Evolutionary conservation across 2,888 invertebrate species (phyloP).

Genomic region (Parascotia fuliginaria): DNA sequence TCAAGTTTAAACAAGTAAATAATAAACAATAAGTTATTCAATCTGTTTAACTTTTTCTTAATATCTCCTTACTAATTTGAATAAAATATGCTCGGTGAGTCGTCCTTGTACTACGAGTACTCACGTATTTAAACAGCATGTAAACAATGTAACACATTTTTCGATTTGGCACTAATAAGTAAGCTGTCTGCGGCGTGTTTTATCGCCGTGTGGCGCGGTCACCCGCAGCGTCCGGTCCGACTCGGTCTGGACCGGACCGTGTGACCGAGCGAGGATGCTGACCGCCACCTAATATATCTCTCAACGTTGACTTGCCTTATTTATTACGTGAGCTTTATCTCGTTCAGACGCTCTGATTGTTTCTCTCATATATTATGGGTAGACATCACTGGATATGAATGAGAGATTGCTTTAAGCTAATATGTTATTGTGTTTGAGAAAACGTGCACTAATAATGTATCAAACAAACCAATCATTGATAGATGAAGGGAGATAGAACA

Average conservation of each 20-base stretch:
- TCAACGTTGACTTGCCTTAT: conserved; percentile 22
- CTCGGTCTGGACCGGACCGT: background rate
- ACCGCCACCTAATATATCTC: conserved; percentile 21
- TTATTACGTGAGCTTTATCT: conserved; percentile 40
- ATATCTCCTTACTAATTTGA: no score
- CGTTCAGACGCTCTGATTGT: conserved; percentile 21
- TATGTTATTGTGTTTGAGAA: background rate
- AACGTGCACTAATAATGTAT: no score
- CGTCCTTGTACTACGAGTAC: no score
- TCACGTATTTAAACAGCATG: no score
- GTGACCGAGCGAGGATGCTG: conserved; percentile 5
- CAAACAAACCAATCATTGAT: no score
- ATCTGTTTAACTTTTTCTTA: no score
- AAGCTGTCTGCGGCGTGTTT: background rate
- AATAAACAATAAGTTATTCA: no score
- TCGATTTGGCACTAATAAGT: background rate
- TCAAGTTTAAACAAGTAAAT: no score
- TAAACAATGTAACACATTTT: no score
- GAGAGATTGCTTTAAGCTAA: background rate
- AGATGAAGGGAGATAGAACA: no score
- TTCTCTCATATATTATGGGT: conserved; percentile 7
- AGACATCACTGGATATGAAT: background rate
- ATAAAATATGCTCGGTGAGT: no score
- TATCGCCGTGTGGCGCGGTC: background rate
- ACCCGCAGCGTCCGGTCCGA: background rate